Percentiles rank a stretch among this genome's conserved stretches.
These are phyloP conservation scores for Hippocampus kuda DNA, from an alignment of 2,797 vertebrate genomes.

Conservation along the genomic window DNA sequence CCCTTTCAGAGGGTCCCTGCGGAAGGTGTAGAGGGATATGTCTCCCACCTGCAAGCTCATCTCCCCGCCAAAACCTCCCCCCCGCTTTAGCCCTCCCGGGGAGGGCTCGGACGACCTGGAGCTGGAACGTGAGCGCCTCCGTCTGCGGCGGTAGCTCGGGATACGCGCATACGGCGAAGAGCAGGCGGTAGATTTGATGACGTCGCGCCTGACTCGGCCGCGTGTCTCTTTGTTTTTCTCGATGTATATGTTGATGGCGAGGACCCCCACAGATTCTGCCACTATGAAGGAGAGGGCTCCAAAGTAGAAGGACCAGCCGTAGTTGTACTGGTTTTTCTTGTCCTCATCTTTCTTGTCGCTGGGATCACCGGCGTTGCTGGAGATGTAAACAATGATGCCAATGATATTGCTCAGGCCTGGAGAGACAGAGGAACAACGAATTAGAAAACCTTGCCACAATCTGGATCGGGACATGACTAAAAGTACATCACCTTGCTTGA, in stretches of 20 bases:
- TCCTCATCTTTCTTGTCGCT: constrained; percentile 91
- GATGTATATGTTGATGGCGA: constrained; percentile 94
- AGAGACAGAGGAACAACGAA: not conserved
- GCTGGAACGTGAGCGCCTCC: constrained; percentile 81
- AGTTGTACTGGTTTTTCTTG: constrained; percentile 91
- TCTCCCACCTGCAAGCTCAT: constrained; percentile 78
- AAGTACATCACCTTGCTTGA: not conserved
- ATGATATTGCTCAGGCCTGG: constrained; percentile 96
- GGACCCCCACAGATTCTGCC: constrained; percentile 87
- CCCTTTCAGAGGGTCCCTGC: constrained; percentile 77
- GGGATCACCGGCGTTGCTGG: constrained; percentile 90
- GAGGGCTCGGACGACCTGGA: constrained; percentile 83
- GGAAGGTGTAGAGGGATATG: constrained; percentile 85
- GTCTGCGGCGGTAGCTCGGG: constrained; percentile 83
- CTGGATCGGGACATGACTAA: not conserved
- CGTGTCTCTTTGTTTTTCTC: constrained; percentile 91
- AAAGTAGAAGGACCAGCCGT: constrained; percentile 97
- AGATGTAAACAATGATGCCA: constrained; percentile 97
- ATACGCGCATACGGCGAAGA: constrained; percentile 83
- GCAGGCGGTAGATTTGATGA: constrained; percentile 79
- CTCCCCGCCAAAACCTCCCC: constrained; percentile 33
- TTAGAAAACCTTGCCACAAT: not conserved
- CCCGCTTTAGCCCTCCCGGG: constrained; percentile 76
- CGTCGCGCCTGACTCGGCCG: constrained; percentile 73
- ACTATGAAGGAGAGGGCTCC: constrained; percentile 94